Base-by-base conservation (phyloP, 2,113 vertebrate species). In the Sus scrofa region DNA sequence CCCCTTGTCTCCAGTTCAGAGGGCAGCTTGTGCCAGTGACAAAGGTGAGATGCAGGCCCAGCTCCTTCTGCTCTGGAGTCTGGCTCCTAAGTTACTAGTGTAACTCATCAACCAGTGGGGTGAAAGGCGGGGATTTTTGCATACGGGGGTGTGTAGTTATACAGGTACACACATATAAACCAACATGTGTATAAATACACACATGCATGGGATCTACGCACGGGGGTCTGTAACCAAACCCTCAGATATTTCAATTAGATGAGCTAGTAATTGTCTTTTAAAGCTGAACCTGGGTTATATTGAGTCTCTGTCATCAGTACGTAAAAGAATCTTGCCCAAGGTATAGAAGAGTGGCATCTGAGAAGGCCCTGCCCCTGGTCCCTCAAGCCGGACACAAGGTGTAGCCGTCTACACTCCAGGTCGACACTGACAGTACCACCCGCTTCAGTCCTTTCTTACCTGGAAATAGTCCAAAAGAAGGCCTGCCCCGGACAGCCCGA, bases 401-500 rank as follows among this genome's bases (percentile, higher is more conserved):
- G 32, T 8, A 78, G 58, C 9, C 24, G 50, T 63, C 63, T 30
- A 19, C 9, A 39, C 34, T 58, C 32, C 1, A 24, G 39, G 70
- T 0, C 15, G 26, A 65, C 20, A 4, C 0, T 34, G 22, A 32
- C 52, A 18, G 24, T 12, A 20, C 12, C 70, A 30, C 16, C 10
- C 32, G 56, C 30, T 15, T 26, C 15, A 10, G 26, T 39, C 62
- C 82, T 56, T 75, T 73, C 99, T 98, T 98, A 99, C 99, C 99
- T 99, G 99, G 86, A 99, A 98, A 34, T 97, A 97, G 98, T 99
- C 98, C 98, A 99, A 97, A 95, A 99, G 98, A 98, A 99, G 96
- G 52, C 99, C 99, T 0, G 99, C 99, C 37, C 98, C 96, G 77
- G 99, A 99, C 98, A 99, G 99, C 54, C 99, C 99, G 93, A 99